phyloP scores from a whole-genome alignment of 1,140 invertebrate species.

The Lordiphosa collinella region DNA sequence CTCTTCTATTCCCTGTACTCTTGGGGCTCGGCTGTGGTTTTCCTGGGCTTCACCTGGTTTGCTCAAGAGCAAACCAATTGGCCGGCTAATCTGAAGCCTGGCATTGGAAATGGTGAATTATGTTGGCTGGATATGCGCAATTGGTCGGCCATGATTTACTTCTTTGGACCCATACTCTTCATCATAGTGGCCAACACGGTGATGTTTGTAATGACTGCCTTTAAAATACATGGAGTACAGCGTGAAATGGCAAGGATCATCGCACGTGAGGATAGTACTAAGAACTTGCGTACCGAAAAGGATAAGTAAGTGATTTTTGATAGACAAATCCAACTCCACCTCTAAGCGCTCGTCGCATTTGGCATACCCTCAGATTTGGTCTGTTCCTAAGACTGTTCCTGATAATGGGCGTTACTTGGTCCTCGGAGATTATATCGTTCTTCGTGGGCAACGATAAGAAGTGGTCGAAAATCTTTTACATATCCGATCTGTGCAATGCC shows the following conservation, averaged over 20 bases:
- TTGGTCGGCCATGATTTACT: slow-evolving; percentile 84
- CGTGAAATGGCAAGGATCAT: slow-evolving; percentile 83
- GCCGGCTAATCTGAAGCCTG: slow-evolving; percentile 80
- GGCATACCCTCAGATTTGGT: slow-evolving; percentile 81
- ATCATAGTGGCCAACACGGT: slow-evolving; percentile 86
- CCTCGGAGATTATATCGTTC: slow-evolving; percentile 85
- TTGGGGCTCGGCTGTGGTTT: slow-evolving; percentile 83
- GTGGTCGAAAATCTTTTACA: slow-evolving; percentile 81
- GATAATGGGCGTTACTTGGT: slow-evolving; percentile 88
- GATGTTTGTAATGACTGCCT: slow-evolving; percentile 86
- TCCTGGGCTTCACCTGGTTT: slow-evolving; percentile 79
- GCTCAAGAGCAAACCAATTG: slow-evolving; percentile 80
- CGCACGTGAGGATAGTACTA: slow-evolving; percentile 82
- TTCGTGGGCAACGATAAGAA: slow-evolving; percentile 71
- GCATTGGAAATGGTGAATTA: slow-evolving; percentile 81
- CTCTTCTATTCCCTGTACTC: slow-evolving; percentile 85
- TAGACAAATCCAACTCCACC: slow-evolving; percentile 4
- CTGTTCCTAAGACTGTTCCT: slow-evolving; percentile 86
- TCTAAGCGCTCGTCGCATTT: slow-evolving; percentile 7
- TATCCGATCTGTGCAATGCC: slow-evolving; percentile 81
- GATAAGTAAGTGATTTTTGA: slow-evolving; percentile 81
- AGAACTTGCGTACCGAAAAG: slow-evolving; percentile 81
- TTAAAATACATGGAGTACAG: slow-evolving; percentile 84
- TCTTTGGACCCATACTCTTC: slow-evolving; percentile 86
- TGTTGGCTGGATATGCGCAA: slow-evolving; percentile 81